A percentile compares a stretch with the other conserved stretches of the same genome.
These are phyloP conservation scores for Catharus ustulatus DNA, from an alignment of 2,797 vertebrate genomes.

Conservation along the genomic window DNA sequence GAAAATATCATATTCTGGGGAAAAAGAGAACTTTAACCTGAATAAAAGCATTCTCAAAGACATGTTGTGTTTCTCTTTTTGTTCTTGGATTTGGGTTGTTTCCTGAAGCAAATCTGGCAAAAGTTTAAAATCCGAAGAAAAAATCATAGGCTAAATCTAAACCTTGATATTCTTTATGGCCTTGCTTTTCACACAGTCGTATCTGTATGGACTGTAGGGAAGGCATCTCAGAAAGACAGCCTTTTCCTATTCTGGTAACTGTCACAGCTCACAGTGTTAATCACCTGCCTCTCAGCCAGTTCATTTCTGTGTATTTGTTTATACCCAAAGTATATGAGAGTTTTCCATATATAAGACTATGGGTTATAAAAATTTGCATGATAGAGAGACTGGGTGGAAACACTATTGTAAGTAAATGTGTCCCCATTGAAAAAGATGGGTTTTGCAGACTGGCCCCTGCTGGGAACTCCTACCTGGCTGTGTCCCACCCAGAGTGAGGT, in stretches of 20 bases:
- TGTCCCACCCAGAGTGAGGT: neutral
- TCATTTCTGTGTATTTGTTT: neutral
- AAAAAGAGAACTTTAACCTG: neutral
- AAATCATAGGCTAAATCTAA: neutral
- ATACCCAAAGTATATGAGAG: neutral
- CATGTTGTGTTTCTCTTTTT: neutral
- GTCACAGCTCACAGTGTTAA: neutral
- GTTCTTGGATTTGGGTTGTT: neutral
- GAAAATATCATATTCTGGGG: neutral
- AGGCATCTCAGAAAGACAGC: neutral
- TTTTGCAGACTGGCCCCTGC: neutral
- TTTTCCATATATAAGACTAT: neutral
- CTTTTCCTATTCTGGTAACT: neutral
- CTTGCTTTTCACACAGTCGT: neutral
- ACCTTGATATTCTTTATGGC: neutral
- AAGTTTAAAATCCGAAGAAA: neutral
- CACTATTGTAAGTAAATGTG: neutral
- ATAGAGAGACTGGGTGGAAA: neutral
- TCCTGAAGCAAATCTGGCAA: neutral
- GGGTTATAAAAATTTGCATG: conserved; percentile 19
- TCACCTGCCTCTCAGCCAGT: neutral
- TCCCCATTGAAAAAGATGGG: neutral
- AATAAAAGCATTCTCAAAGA: neutral
- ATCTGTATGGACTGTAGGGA: neutral
- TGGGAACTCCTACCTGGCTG: neutral